Base-by-base conservation (phyloP, 2,888 invertebrate genomes). In the Ephialtes manifestator region DNA sequence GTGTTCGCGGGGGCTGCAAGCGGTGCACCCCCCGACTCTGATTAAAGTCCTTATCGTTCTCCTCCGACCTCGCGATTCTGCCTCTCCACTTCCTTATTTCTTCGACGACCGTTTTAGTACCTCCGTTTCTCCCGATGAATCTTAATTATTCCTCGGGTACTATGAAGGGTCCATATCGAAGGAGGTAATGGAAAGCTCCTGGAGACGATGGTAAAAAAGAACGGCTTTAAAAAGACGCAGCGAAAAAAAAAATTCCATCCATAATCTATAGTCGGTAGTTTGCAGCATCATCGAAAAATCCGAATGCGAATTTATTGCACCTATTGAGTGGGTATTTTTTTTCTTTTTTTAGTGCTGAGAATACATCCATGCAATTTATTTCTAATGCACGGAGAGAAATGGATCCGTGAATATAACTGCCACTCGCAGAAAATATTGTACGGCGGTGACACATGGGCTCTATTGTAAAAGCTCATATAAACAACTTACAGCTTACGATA, bases 131-230 rank as follows among this genome's bases (percentile, higher is more conserved):
- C 46, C 35, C 84, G 70, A 87, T 84, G 87, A 87, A 87, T 87
- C 83, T 83, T 87, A 85, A 87, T 87, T 87, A 82, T 85, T 83
- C 85, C 81, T n/a, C 67, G 81, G 77, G 77, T 72, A 67, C 74
- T 55, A 63, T 70, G 46, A 55, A 51, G 31, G 31, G 51, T 71
- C 55, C 53, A 81, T 78, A 75, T 85, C 74, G 81, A 81, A 71
- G 51, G 48, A 78, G 48, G 65, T 35, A 63, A 31, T 75, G 70
- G 63, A 55, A 48, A 71, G 68, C 70, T 20, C 35, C 35, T 24
- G 53, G n/a, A 10, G 43, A 35, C 46, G 35, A 18, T 10, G 65
- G 31, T 24, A 24, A 24, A 70, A 77, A 31, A 0, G 15, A 51
- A 46, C 31, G 31, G 2, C 35, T 31, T 31, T 43, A 43, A n/a